Percentiles rank a stretch among this genome's conserved stretches.
These are phyloP conservation scores for Zygothrica quintamaculata DNA, from an alignment of 2,888 invertebrate species.

Conservation along the genomic window DNA sequence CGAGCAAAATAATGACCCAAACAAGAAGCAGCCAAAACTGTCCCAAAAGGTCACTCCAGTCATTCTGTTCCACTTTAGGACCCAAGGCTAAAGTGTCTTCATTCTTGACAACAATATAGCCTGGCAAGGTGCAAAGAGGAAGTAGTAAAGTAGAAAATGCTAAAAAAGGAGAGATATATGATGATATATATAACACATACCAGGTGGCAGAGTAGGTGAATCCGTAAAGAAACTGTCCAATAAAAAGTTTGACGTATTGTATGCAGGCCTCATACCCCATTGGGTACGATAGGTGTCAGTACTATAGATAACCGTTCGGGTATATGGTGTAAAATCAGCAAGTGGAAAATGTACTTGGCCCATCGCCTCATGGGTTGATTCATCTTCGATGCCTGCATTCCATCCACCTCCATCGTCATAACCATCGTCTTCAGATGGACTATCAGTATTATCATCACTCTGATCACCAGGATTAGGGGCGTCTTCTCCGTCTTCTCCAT, in stretches of 20 bases:
- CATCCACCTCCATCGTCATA: not conserved
- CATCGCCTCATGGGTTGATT: slow-evolving; percentile 50
- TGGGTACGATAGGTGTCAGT: not conserved
- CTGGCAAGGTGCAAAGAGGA: slow-evolving; percentile 45
- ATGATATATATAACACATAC: slow-evolving; percentile 18
- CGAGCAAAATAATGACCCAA: slow-evolving; percentile 86
- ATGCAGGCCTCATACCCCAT: slow-evolving; percentile 23
- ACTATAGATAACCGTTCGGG: slow-evolving; percentile 3
- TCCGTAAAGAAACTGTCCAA: slow-evolving; percentile 17
- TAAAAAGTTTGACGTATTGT: slow-evolving; percentile 31
- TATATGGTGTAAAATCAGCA: slow-evolving; percentile 29
- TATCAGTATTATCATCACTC: too few species aligned
- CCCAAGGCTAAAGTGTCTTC: slow-evolving; percentile 68
- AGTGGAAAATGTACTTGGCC: slow-evolving; percentile 41
- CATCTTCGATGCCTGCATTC: slow-evolving; percentile 16
- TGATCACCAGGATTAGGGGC: too few species aligned
- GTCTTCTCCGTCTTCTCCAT: too few species aligned
- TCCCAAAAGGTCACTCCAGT: slow-evolving; percentile 85
- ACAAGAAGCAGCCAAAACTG: slow-evolving; percentile 86
- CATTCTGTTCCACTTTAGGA: slow-evolving; percentile 77
- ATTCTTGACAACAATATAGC: slow-evolving; percentile 77
- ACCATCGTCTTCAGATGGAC: too few species aligned
- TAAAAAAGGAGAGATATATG: too few species aligned
- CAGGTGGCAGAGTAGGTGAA: slow-evolving; percentile 27
- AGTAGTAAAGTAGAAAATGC: too few species aligned